Percentiles rank a stretch among this genome's conserved stretches.
These are phyloP conservation scores for Microtus pennsylvanicus DNA, from an alignment of 2,113 vertebrate species.

Conservation along the genomic window DNA sequence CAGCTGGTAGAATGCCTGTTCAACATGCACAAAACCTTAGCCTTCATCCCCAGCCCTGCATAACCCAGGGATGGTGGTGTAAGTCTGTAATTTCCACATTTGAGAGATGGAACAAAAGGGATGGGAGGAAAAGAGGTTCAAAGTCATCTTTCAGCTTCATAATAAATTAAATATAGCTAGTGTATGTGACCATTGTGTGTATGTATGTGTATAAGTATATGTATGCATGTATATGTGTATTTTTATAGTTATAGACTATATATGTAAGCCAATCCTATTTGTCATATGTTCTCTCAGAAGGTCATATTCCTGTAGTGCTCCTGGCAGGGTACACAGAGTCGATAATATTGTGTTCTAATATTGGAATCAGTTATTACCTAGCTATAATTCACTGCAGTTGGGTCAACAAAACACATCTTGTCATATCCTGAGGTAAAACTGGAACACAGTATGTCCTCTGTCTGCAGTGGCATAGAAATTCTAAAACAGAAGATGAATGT, in stretches of 20 bases:
- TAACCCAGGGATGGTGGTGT: neutral
- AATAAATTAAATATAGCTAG: neutral
- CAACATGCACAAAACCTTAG: neutral
- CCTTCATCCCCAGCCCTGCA: neutral
- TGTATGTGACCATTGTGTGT: neutral
- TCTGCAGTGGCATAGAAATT: constrained; percentile 29
- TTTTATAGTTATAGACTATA: neutral
- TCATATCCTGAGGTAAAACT: constrained; percentile 61
- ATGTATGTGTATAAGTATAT: neutral
- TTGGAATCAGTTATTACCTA: constrained; percentile 68
- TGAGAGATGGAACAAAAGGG: neutral
- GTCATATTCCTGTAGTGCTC: constrained; percentile 72
- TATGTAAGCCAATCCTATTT: constrained; percentile 47
- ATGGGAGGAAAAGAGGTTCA: neutral
- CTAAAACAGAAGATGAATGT: neutral
- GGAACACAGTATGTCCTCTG: neutral
- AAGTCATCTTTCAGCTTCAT: neutral
- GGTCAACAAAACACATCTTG: neutral
- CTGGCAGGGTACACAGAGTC: constrained; percentile 11
- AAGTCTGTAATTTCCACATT: neutral
- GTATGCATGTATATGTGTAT: neutral
- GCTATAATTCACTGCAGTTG: constrained; percentile 62
- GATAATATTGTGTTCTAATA: constrained; percentile 73
- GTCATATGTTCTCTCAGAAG: constrained; percentile 74
- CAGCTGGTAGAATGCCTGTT: neutral